Evolutionary conservation across 2,888 invertebrate species (phyloP).

Genomic region (Drosophila borealis): DNA sequence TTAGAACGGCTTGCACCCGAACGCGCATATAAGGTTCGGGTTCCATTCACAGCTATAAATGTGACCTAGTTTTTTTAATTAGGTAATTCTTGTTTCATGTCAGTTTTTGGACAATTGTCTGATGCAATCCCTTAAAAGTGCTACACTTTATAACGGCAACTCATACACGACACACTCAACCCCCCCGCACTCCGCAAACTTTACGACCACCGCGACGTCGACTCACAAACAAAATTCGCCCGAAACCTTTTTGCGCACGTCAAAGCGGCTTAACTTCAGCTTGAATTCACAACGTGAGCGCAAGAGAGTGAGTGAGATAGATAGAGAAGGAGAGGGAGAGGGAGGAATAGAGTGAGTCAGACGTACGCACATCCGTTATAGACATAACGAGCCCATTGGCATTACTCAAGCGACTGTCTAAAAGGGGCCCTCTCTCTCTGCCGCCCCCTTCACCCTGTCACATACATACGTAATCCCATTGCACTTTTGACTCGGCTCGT

Average conservation of each 20-base stretch:
- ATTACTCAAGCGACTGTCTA: constrained; percentile 35
- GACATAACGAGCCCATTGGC: constrained; percentile 56
- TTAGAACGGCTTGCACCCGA: background rate
- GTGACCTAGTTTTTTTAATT: constrained; percentile 11
- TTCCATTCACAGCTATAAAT: background rate
- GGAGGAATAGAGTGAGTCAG: background rate
- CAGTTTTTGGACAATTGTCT: constrained; percentile 14
- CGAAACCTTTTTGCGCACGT: constrained; percentile 50
- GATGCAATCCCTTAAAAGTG: constrained; percentile 15
- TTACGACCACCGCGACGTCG: too few species aligned
- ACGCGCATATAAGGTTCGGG: background rate
- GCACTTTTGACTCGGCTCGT: constrained; percentile 64
- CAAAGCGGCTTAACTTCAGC: constrained; percentile 41
- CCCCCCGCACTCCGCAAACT: background rate
- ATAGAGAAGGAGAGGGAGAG: background rate
- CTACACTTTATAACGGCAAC: constrained; percentile 12
- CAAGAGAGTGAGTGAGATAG: background rate
- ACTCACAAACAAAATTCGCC: constrained; percentile 20
- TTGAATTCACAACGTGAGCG: background rate
- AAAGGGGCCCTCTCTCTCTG: background rate
- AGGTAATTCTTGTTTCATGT: constrained; percentile 1
- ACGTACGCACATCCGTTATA: constrained; percentile 54
- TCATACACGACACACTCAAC: background rate
- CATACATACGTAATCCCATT: constrained; percentile 52
- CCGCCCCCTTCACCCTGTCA: background rate